Conservation (phyloP, 2,113 vertebrate genomes). For the Zapus hudsonius region DNA sequence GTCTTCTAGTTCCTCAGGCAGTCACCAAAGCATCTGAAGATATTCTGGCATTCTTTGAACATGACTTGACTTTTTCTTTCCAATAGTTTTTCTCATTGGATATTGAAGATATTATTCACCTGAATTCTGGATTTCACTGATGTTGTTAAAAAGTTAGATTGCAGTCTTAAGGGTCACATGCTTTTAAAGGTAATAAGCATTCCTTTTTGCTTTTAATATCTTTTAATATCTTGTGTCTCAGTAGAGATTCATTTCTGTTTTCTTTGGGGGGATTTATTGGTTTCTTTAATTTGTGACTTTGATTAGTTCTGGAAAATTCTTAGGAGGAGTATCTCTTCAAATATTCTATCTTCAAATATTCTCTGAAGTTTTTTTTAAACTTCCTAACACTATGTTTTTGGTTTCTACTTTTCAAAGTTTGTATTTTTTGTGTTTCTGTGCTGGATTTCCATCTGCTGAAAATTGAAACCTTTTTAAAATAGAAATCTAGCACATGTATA, state of each 20-base stretch:
- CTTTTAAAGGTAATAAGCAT: slow-evolving; percentile 63
- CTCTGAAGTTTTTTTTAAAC: slow-evolving; percentile 10
- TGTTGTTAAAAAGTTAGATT: slow-evolving; percentile 16
- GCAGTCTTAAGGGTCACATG: slow-evolving; percentile 43
- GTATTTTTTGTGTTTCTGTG: slow-evolving; percentile 20
- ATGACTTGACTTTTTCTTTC: slow-evolving; percentile 8
- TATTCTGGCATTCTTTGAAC: slow-evolving; percentile 37
- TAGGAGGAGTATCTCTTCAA: slow-evolving; percentile 3
- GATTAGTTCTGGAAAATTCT: slow-evolving; percentile 23
- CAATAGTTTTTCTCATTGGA: slow-evolving; percentile 1
- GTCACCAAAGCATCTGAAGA: slow-evolving; percentile 17
- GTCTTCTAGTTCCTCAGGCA: neutral
- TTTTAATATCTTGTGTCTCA: slow-evolving; percentile 28
- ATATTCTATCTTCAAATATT: neutral
- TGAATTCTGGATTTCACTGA: slow-evolving; percentile 38
- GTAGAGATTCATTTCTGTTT: neutral
- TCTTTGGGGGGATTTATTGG: slow-evolving; percentile 27
- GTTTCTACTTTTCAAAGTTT: slow-evolving; percentile 42
- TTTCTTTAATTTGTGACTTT: slow-evolving; percentile 27
- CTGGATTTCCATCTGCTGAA: too few relatives aligned
- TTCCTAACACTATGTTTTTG: neutral
- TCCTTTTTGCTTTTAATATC: slow-evolving; percentile 14
- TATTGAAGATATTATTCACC: slow-evolving; percentile 32
- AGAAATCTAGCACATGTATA: neutral
- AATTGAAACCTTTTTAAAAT: neutral